These are phyloP conservation scores for Rutilus rutilus DNA, from an alignment of 2,113 vertebrate species.

Conservation along the genomic window DNA sequence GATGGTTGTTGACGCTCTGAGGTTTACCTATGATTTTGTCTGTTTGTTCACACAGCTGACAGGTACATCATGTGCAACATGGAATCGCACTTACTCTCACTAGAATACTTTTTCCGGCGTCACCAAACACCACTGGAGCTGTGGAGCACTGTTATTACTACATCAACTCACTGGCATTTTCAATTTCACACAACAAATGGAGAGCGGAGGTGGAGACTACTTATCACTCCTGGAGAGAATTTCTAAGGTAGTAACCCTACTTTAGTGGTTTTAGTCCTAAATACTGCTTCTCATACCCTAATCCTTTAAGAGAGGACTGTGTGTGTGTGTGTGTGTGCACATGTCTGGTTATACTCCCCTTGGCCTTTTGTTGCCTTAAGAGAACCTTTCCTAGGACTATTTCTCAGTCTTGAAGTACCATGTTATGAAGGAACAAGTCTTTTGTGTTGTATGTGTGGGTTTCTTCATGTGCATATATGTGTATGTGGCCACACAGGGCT, in stretches of 20 bases:
- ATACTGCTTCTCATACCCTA: constrained; percentile 45
- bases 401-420: constrained; percentile 60
- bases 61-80: constrained; percentile 10
- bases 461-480: constrained; percentile 52
- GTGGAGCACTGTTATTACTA: neutral
- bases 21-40: neutral
- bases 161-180: constrained; percentile 2
- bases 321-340: constrained; percentile 37
- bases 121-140: constrained; percentile 22
- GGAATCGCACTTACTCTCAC: constrained; percentile 18
- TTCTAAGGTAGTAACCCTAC: constrained; percentile 51
- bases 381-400: constrained; percentile 51
- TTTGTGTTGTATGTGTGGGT: constrained; percentile 48
- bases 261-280: constrained; percentile 58
- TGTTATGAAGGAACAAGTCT: constrained; percentile 57
- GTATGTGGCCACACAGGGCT: constrained; percentile 49
- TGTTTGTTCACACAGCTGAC: constrained; percentile 41
- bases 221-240: constrained; percentile 46
- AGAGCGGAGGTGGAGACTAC: constrained; percentile 45
- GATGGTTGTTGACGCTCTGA: neutral
- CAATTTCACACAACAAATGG: constrained; percentile 20
- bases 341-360: constrained; percentile 42
- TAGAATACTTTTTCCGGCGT: constrained; percentile 14
- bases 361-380: constrained; percentile 51
- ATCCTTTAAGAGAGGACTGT: constrained; percentile 49